These are phyloP conservation scores for Microcebus griseorufus DNA, from an alignment of 2,113 vertebrate genomes.

Conservation along the genomic window DNA sequence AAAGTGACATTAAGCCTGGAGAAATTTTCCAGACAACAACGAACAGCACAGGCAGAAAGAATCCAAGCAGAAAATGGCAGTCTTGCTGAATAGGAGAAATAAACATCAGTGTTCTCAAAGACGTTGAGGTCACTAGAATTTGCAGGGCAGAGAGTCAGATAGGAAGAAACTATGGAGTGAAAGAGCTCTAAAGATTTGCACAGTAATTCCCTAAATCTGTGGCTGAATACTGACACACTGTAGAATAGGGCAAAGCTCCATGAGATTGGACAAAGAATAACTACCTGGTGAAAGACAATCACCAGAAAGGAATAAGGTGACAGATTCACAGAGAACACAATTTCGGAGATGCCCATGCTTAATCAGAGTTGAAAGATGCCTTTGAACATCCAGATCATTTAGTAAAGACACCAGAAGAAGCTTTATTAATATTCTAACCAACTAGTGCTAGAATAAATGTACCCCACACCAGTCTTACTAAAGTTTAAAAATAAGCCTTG, in stretches of 20 bases:
- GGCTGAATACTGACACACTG: not conserved
- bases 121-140: not conserved
- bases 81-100: not conserved
- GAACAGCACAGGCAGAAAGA: not conserved
- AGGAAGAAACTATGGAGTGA: not conserved
- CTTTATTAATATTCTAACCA: not conserved
- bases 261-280: not conserved
- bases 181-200: not conserved
- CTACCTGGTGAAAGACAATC: not conserved
- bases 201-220: fast-evolving
- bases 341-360: no score
- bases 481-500: not conserved
- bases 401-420: not conserved
- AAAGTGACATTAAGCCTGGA: not conserved
- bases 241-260: no score
- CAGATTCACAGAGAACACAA: not conserved
- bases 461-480: not conserved
- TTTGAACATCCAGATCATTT: not conserved
- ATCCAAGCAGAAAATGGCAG: not conserved
- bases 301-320: not conserved
- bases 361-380: not conserved
- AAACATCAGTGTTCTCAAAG: not conserved
- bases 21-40: not conserved
- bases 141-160: not conserved
- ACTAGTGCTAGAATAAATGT: not conserved